These are phyloP conservation scores for Sialia sialis DNA, from an alignment of 2,113 vertebrate species.

Conservation along the genomic window DNA sequence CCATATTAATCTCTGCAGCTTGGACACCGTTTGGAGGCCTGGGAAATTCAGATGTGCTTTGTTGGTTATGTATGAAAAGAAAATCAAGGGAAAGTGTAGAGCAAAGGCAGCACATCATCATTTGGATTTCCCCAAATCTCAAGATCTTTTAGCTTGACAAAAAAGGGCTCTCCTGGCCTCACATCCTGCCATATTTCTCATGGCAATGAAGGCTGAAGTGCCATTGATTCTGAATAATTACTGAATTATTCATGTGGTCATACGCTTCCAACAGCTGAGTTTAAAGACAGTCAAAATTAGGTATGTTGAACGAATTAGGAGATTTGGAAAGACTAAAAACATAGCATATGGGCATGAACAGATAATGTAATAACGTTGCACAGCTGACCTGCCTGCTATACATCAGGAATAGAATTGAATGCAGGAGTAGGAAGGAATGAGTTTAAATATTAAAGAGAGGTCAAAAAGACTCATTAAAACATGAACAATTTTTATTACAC, in stretches of 20 bases:
- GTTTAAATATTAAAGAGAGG: conserved; percentile 19
- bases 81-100: background rate
- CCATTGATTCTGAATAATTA: background rate
- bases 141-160: background rate
- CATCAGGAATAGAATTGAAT: background rate
- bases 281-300: background rate
- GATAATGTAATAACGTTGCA: background rate
- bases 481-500: conserved; percentile 26
- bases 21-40: background rate
- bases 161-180: background rate
- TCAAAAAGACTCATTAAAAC: conserved; percentile 4
- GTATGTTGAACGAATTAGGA: background rate
- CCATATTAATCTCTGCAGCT: background rate
- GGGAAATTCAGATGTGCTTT: background rate
- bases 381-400: background rate
- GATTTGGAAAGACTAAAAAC: background rate
- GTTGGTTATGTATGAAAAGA: background rate
- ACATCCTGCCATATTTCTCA: background rate
- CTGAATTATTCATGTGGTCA: background rate
- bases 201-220: background rate
- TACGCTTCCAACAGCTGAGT: background rate
- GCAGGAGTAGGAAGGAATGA: background rate
- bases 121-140: background rate
- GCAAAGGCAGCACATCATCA: background rate
- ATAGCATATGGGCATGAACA: background rate